These are phyloP conservation scores for Syngnathus rostellatus DNA, from an alignment of 2,797 vertebrate species.

Conservation along the genomic window DNA sequence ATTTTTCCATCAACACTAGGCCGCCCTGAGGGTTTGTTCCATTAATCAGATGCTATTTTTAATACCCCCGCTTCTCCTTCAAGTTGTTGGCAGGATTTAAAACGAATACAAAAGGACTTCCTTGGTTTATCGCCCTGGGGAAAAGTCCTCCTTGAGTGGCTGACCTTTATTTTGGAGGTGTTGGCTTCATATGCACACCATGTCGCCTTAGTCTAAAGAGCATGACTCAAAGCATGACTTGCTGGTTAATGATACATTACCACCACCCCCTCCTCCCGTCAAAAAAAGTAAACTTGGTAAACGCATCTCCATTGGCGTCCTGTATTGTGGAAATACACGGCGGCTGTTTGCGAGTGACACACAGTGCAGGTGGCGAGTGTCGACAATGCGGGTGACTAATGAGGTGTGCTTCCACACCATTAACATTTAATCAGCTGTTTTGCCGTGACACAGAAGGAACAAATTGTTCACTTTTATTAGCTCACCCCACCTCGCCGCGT, in stretches of 20 bases:
- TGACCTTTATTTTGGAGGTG: not conserved
- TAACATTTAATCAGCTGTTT: constrained; percentile 46
- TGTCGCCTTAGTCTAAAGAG: not conserved
- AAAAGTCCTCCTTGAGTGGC: not conserved
- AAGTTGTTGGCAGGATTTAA: constrained; percentile 12
- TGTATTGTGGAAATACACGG: constrained; percentile 35
- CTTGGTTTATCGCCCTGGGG: constrained; percentile 30
- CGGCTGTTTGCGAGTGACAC: constrained; percentile 20
- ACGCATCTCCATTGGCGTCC: constrained; percentile 22
- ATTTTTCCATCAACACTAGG: constrained; percentile 6
- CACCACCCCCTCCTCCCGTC: not conserved
- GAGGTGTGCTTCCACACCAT: constrained; percentile 40
- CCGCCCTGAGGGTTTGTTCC: constrained; percentile 10
- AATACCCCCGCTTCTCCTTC: not conserved
- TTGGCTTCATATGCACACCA: not conserved
- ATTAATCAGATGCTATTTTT: constrained; percentile 8
- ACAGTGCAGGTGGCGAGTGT: constrained; percentile 1
- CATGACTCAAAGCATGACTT: constrained; percentile 8
- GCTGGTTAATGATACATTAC: constrained; percentile 64
- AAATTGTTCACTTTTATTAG: constrained; percentile 33
- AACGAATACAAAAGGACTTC: constrained; percentile 16
- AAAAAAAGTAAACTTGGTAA: constrained; percentile 18
- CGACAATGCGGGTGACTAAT: constrained; percentile 30
- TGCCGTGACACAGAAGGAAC: constrained; percentile 22
- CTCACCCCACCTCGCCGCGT: not conserved